Evolutionary conservation across 2,113 vertebrate genomes (phyloP).

Genomic region (Sprattus sprattus): DNA sequence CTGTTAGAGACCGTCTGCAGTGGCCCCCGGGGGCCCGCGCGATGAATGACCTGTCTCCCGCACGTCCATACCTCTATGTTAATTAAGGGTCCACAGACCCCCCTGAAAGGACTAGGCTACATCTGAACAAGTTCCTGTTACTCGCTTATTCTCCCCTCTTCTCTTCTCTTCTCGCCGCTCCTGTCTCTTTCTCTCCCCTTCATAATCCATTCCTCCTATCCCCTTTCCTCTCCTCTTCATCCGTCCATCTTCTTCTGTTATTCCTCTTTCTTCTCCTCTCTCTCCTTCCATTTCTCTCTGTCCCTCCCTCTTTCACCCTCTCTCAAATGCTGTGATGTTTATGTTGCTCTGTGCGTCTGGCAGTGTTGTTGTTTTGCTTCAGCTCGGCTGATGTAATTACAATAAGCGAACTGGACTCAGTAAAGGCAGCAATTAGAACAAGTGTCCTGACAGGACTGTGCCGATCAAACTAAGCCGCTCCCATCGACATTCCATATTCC

Average conservation of each 20-base stretch:
- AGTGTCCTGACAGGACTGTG: background rate
- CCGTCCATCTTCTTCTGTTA: background rate
- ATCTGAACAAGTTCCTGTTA: background rate
- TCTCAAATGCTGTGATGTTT: background rate
- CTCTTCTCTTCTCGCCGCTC: background rate
- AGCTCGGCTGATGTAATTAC: background rate
- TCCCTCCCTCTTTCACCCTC: background rate
- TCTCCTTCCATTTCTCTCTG: background rate
- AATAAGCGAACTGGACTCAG: background rate
- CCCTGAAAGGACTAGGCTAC: background rate
- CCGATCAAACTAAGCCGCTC: too few species aligned
- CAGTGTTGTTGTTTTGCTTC: background rate
- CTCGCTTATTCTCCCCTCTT: background rate
- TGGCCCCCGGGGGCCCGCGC: slow-evolving; percentile 51
- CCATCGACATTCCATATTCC: too few species aligned
- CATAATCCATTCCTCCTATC: background rate
- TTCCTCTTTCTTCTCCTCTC: background rate
- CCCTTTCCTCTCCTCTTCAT: background rate
- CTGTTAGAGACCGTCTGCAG: slow-evolving; percentile 46
- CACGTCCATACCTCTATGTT: slow-evolving; percentile 66
- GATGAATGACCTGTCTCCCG: slow-evolving; percentile 68
- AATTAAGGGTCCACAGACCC: slow-evolving; percentile 63
- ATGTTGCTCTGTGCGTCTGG: background rate
- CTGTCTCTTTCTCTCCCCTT: background rate
- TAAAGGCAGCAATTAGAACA: background rate